Percentiles rank a stretch among this genome's conserved stretches.
Conservation (phyloP, 2,113 vertebrate genomes). For the Thinocorus orbignyianus region DNA sequence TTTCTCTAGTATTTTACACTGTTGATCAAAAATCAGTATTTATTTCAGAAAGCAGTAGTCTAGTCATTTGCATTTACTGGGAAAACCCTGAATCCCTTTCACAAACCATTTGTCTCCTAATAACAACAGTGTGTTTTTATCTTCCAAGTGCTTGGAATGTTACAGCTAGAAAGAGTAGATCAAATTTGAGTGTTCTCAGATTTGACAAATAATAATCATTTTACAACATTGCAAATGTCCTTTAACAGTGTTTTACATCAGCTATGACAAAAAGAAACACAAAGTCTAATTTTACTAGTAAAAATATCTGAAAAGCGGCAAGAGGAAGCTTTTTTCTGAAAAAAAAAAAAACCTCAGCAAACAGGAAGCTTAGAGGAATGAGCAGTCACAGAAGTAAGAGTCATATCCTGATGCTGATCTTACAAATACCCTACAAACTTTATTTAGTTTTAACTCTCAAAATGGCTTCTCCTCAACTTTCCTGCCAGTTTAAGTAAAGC, state of each 20-base stretch:
- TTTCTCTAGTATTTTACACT: neutral
- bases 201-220: neutral
- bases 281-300: neutral
- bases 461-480: neutral
- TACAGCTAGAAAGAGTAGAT: neutral
- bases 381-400: neutral
- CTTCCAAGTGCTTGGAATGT: neutral
- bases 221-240: neutral
- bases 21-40: neutral
- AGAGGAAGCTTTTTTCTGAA: neutral
- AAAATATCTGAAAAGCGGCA: neutral
- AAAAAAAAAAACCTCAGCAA: neutral
- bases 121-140: neutral
- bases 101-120: neutral
- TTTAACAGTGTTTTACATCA: neutral
- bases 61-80: neutral
- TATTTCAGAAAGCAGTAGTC: neutral
- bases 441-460: neutral
- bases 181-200: neutral
- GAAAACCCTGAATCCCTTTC: neutral
- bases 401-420: neutral
- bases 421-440: neutral
- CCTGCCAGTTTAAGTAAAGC: neutral
- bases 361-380: constrained; percentile 3
- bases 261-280: neutral